Evolutionary conservation across 2,888 invertebrate genomes (phyloP).

Genomic region (Leptinotarsa tumamoca): DNA sequence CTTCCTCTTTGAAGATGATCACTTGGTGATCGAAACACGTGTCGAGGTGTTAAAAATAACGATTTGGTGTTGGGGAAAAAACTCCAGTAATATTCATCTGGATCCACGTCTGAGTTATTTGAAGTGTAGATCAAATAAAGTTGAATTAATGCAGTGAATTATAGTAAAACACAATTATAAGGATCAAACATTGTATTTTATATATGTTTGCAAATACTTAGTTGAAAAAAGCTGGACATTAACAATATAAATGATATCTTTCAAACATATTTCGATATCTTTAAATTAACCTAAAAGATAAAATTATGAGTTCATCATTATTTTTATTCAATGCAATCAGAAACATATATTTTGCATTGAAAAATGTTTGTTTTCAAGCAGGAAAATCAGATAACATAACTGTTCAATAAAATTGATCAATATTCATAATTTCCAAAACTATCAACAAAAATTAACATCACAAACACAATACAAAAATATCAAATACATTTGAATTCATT

Average conservation of each 20-base stretch:
- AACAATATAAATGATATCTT: constrained; percentile 56
- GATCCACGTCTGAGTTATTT: no score
- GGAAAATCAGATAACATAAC: constrained; percentile 28
- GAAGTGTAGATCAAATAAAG: no score
- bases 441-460: constrained; percentile 37
- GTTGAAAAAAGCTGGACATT: constrained; percentile 54
- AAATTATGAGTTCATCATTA: constrained; percentile 43
- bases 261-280: constrained; percentile 62
- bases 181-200: constrained; percentile 54
- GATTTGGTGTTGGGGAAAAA: no score
- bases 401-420: constrained; percentile 40
- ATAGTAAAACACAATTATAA: neutral
- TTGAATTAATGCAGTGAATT: no score
- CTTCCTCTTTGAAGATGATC: no score
- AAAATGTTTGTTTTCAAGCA: constrained; percentile 28
- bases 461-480: constrained; percentile 45
- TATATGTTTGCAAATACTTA: constrained; percentile 55
- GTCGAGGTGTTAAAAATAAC: no score
- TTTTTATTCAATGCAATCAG: constrained; percentile 48
- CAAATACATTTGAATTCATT: constrained; percentile 41
- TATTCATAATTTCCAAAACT: constrained; percentile 30
- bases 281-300: constrained; percentile 51
- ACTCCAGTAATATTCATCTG: no score
- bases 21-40: no score
- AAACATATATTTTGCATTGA: constrained; percentile 48